Conservation (phyloP, 37 sponge, comb jelly and placozoan species). For the Diacarnus erythraeanus region DNA sequence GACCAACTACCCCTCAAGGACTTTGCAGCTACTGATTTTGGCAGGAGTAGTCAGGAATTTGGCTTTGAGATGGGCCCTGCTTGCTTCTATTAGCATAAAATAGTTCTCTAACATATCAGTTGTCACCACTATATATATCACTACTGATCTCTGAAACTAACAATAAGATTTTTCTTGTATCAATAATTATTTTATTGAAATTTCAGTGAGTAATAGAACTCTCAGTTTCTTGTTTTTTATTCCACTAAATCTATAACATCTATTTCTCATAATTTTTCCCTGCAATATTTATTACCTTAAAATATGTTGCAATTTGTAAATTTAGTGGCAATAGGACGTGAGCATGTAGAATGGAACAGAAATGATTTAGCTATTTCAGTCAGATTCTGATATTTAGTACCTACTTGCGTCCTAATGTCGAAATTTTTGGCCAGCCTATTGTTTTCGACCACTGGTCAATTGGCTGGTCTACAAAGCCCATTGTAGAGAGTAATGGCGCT, state of each 20-base stretch:
- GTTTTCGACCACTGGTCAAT: constrained; percentile 15
- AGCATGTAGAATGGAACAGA: too few relatives aligned
- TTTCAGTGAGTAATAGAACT: background rate
- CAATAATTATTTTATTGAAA: too few relatives aligned
- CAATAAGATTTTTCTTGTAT: too few relatives aligned
- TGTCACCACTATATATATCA: background rate
- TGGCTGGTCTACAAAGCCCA: constrained; percentile 32
- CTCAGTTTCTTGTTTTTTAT: too few relatives aligned
- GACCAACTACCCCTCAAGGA: constrained; percentile 67
- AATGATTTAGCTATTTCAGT: background rate
- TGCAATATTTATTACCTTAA: background rate
- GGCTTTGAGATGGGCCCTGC: constrained; percentile 76
- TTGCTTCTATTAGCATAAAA: constrained; percentile 59
- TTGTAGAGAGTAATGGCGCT: constrained; percentile 22
- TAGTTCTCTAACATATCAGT: background rate
- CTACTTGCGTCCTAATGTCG: too few relatives aligned
- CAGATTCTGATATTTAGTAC: too few relatives aligned
- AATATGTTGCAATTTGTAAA: background rate
- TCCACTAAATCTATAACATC: too few relatives aligned
- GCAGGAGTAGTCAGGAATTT: constrained; percentile 45
- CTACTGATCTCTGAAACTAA: background rate
- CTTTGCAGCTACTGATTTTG: constrained; percentile 55
- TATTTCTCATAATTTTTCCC: too few relatives aligned
- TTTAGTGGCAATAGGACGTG: too few relatives aligned
- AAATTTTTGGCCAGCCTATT: constrained; percentile 47